A percentile compares a stretch with the other conserved stretches of the same genome.
phyloP scores from a whole-genome alignment of 2,888 invertebrate species.

The Lottia scabra region DNA sequence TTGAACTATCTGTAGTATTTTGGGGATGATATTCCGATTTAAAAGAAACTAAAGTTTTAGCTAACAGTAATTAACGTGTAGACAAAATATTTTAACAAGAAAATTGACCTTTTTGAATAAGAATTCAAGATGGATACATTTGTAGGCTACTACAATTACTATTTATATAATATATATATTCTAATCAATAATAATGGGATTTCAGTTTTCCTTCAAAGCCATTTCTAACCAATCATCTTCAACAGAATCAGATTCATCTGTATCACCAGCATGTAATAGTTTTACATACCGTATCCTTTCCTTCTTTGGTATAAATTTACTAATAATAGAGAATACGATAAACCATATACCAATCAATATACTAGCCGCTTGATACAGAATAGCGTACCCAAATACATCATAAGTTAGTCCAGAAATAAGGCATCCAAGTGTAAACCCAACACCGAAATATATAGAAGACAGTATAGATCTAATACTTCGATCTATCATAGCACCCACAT shows the following conservation, averaged over 20 bases:
- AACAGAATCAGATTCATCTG: constrained; percentile 46
- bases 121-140: too few species aligned
- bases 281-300: constrained; percentile 55
- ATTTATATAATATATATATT: too few species aligned
- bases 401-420: constrained; percentile 57
- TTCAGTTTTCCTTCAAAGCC: constrained; percentile 50
- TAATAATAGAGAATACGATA: constrained; percentile 46
- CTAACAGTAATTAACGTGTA: too few species aligned
- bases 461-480: constrained; percentile 59
- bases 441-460: constrained; percentile 57
- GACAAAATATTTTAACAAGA: too few species aligned
- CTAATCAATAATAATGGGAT: too few species aligned
- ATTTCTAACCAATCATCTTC: constrained; percentile 64
- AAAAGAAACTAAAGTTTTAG: too few species aligned
- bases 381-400: constrained; percentile 46
- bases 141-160: too few species aligned
- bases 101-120: too few species aligned
- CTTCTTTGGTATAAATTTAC: constrained; percentile 49
- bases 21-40: too few species aligned
- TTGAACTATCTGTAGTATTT: too few species aligned
- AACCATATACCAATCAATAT: constrained; percentile 49
- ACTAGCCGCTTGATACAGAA: constrained; percentile 55
- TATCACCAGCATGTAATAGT: constrained; percentile 42
- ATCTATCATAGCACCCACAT: constrained; percentile 53
- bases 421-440: constrained; percentile 60